A percentile compares a stretch with the other conserved stretches of the same genome.
Conservation (phyloP, 2,113 vertebrate genomes). For the Mesocricetus auratus region DNA sequence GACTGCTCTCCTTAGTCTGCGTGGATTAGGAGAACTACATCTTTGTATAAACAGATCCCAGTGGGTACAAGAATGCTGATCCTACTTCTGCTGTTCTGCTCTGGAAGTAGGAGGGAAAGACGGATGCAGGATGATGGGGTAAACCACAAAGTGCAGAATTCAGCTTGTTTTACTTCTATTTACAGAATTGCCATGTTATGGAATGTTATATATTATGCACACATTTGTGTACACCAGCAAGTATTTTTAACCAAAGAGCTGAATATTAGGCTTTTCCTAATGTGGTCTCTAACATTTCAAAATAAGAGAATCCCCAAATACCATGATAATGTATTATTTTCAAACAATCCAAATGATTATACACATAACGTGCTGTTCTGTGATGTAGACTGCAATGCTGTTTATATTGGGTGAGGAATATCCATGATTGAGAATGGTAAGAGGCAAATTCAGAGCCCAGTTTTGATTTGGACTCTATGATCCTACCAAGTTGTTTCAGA, state of each 20-base stretch:
- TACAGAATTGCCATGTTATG: neutral
- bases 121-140: neutral
- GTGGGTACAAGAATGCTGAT: neutral
- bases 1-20: no score
- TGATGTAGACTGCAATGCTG: neutral
- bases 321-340: slow-evolving; percentile 16
- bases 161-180: neutral
- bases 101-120: neutral
- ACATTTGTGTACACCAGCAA: slow-evolving; percentile 7
- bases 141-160: slow-evolving; percentile 42
- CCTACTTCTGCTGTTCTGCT: neutral
- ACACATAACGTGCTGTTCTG: neutral
- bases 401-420: neutral
- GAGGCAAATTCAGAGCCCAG: neutral
- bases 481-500: neutral
- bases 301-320: slow-evolving; percentile 44
- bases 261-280: slow-evolving; percentile 3
- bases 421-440: neutral
- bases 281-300: slow-evolving; percentile 45
- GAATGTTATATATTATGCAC: slow-evolving; percentile 40
- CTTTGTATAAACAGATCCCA: neutral
- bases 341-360: slow-evolving; percentile 45
- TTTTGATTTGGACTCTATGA: neutral
- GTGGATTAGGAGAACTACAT: neutral
- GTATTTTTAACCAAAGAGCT: slow-evolving; percentile 48